A percentile compares a stretch with the other conserved stretches of the same genome.
Evolutionary conservation across 1,140 invertebrate species (phyloP).

Genomic region (Coboldia fuscipes): DNA sequence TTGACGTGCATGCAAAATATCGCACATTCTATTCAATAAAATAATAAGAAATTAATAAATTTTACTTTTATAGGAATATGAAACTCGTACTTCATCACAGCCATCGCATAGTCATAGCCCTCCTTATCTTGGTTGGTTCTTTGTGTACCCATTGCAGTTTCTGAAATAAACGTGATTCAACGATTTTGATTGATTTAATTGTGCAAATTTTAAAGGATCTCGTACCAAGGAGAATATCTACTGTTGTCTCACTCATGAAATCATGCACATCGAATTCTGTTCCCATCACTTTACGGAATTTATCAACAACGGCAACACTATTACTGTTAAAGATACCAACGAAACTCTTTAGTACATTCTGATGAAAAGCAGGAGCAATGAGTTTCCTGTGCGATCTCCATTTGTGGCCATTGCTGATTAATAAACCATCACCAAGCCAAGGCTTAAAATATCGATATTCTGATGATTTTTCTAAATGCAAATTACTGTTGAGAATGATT

Average conservation of each 20-base stretch:
- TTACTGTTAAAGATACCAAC: slow-evolving; percentile 72
- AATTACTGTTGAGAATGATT: slow-evolving; percentile 40
- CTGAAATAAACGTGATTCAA: slow-evolving; percentile 10
- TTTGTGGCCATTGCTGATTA: slow-evolving; percentile 62
- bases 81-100: no score
- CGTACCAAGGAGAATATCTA: slow-evolving; percentile 67
- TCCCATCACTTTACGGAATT: slow-evolving; percentile 35
- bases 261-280: slow-evolving; percentile 65
- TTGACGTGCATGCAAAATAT: slow-evolving; percentile 43
- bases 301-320: slow-evolving; percentile 40
- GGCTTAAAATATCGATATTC: slow-evolving; percentile 72
- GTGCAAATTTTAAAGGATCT: neutral
- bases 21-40: slow-evolving; percentile 33
- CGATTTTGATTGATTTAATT: neutral
- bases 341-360: slow-evolving; percentile 77
- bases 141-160: slow-evolving; percentile 50
- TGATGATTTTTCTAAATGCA: slow-evolving; percentile 60
- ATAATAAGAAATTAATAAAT: neutral
- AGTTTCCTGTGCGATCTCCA: slow-evolving; percentile 72
- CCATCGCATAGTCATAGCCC: slow-evolving; percentile 45
- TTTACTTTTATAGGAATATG: slow-evolving; percentile 14
- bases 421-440: slow-evolving; percentile 72
- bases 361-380: slow-evolving; percentile 84
- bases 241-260: slow-evolving; percentile 59
- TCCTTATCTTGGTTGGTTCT: slow-evolving; percentile 33